Evolutionary conservation across 2,888 invertebrate genomes (phyloP).

Genomic region (Scaeva pyrastri): DNA sequence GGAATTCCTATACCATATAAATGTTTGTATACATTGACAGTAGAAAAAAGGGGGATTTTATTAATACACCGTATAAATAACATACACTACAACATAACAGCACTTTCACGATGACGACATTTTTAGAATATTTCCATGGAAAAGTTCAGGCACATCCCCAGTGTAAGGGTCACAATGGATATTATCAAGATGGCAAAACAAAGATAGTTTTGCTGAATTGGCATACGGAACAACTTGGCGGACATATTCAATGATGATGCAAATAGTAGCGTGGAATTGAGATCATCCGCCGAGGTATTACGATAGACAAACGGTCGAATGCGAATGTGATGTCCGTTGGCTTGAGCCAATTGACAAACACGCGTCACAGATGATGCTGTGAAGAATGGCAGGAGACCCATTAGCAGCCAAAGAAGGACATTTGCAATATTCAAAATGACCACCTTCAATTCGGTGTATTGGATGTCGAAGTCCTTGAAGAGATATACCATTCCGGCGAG

Average conservation of each 20-base stretch:
- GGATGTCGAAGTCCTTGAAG: slow-evolving; percentile 86
- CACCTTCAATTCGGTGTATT: slow-evolving; percentile 85
- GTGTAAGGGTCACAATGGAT: slow-evolving; percentile 86
- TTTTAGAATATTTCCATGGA: slow-evolving; percentile 79
- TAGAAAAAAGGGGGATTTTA: slow-evolving; percentile 46
- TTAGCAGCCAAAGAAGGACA: slow-evolving; percentile 81
- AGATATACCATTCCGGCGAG: slow-evolving; percentile 89
- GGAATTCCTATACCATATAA: slow-evolving; percentile 31
- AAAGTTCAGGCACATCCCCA: slow-evolving; percentile 87
- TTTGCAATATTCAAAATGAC: slow-evolving; percentile 89
- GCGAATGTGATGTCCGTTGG: slow-evolving; percentile 91
- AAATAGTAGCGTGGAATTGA: slow-evolving; percentile 90
- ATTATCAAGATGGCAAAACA: slow-evolving; percentile 87
- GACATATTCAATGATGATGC: slow-evolving; percentile 90
- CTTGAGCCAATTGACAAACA: slow-evolving; percentile 89
- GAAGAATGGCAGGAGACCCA: slow-evolving; percentile 82
- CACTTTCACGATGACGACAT: slow-evolving; percentile 28
- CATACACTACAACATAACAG: slow-evolving; percentile 37
- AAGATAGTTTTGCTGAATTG: slow-evolving; percentile 89
- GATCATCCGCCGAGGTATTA: slow-evolving; percentile 89
- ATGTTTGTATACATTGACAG: neutral
- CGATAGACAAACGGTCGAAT: slow-evolving; percentile 92
- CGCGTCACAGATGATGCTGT: slow-evolving; percentile 91
- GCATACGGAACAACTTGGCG: slow-evolving; percentile 90
- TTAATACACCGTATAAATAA: slow-evolving; percentile 63